These are phyloP conservation scores for Tachycineta bicolor DNA, from an alignment of 2,113 vertebrate species.

Conservation along the genomic window DNA sequence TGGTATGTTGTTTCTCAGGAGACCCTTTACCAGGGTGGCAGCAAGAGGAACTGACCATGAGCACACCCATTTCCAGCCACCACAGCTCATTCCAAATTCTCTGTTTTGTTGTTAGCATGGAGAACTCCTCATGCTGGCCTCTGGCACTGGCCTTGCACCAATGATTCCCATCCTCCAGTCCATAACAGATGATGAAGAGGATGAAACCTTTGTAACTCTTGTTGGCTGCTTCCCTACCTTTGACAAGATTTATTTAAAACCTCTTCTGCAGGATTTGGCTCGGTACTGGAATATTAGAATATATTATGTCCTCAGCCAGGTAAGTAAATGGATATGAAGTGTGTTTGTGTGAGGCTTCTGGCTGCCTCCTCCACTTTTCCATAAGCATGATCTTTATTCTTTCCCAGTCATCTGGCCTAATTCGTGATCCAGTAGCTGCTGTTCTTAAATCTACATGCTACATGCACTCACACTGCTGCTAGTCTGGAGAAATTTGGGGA, in stretches of 20 bases:
- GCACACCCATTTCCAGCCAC: neutral
- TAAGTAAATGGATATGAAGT: constrained; percentile 2
- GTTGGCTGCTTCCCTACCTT: constrained; percentile 79
- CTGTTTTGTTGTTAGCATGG: constrained; percentile 68
- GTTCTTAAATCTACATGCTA: neutral
- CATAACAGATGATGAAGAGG: constrained; percentile 78
- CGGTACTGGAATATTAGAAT: constrained; percentile 79
- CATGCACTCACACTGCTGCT: neutral
- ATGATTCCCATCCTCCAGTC: constrained; percentile 80
- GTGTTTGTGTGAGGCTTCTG: neutral
- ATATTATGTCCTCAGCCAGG: constrained; percentile 81
- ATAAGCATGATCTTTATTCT: neutral
- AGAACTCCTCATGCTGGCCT: constrained; percentile 80
- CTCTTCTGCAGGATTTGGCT: constrained; percentile 75
- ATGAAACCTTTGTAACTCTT: constrained; percentile 82
- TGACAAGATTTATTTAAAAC: constrained; percentile 78
- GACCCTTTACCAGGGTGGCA: neutral
- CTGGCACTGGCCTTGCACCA: constrained; percentile 80
- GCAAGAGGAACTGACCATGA: neutral
- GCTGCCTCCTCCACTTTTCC: neutral
- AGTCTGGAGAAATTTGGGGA: neutral
- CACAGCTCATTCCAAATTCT: neutral
- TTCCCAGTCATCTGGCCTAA: neutral
- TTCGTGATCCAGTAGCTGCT: neutral
- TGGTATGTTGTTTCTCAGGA: neutral